Percentiles rank a stretch among this genome's conserved stretches.
These are phyloP conservation scores for Semibalanus balanoides DNA, from an alignment of 1,140 invertebrate species.

Conservation along the genomic window DNA sequence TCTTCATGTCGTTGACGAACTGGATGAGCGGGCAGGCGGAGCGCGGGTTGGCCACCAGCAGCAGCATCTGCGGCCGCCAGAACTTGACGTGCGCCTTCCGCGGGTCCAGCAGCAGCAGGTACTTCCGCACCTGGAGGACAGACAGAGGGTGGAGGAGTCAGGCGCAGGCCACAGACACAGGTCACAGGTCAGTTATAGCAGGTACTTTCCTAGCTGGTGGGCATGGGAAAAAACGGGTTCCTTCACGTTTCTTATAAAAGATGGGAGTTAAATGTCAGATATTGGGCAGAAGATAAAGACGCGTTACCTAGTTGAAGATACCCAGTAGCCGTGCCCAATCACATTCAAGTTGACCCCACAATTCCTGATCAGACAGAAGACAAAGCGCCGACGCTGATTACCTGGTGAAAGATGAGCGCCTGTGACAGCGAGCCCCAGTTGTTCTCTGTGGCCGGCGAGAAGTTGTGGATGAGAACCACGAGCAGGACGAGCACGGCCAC, in stretches of 20 bases:
- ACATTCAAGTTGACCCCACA: too few relatives aligned
- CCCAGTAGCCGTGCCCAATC: too few relatives aligned
- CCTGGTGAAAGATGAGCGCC: conserved; percentile 97
- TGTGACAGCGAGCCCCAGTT: conserved; percentile 97
- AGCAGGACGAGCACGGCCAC: conserved; percentile 67
- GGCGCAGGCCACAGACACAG: too few relatives aligned
- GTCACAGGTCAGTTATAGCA: too few relatives aligned
- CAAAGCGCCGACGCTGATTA: conserved; percentile 28
- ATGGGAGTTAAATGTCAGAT: too few relatives aligned
- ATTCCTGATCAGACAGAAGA: too few relatives aligned
- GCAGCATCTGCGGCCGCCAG: conserved; percentile 93
- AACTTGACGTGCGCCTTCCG: conserved; percentile 97
- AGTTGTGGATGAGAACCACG: conserved; percentile 46
- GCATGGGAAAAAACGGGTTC: too few relatives aligned
- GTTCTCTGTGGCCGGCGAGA: conserved; percentile 65
- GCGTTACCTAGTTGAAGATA: too few relatives aligned
- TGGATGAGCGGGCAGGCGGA: conserved; percentile 78
- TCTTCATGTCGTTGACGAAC: conserved; percentile 98
- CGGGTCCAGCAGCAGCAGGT: conserved; percentile 84
- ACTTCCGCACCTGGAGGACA: conserved; percentile 65
- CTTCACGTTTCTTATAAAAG: too few relatives aligned
- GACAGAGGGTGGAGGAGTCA: neutral
- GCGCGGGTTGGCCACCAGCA: conserved; percentile 83
- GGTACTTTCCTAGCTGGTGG: too few relatives aligned
- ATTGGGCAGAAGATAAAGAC: too few relatives aligned